Evolutionary conservation across 2,113 vertebrate genomes (phyloP).

Genomic region (Gobio gobio): DNA sequence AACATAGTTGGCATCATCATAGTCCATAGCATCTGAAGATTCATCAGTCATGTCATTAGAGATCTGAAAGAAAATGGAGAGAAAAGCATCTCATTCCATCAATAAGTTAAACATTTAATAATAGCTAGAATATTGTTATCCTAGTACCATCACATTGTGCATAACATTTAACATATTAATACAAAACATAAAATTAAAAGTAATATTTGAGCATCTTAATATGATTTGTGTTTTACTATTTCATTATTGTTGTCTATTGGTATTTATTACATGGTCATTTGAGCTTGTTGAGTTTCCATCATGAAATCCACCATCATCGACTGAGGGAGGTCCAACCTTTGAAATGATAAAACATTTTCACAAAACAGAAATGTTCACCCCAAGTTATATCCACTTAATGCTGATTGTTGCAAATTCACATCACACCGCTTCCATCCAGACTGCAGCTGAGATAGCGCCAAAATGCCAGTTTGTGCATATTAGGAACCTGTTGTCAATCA

Average conservation of each 20-base stretch:
- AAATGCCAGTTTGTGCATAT: not conserved
- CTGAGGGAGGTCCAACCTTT: not conserved
- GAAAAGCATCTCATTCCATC: not conserved
- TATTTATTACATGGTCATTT: not conserved
- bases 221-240: not conserved
- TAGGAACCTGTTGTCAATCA: not conserved
- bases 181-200: not conserved
- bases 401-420: not conserved
- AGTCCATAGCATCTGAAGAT: not conserved
- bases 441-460: not conserved
- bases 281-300: not conserved
- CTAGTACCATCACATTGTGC: too few species aligned
- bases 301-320: not conserved
- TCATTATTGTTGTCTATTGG: not conserved
- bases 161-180: not conserved
- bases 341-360: not conserved
- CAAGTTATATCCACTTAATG: conserved; percentile 1
- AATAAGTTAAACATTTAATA: too few species aligned
- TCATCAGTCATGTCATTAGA: not conserved
- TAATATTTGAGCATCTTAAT: too few species aligned
- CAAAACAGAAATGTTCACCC: not conserved
- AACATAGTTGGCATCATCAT: conserved; percentile 2
- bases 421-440: not conserved
- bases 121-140: too few species aligned
- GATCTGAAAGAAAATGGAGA: not conserved